These are phyloP conservation scores for Alloplasta piceator DNA, from an alignment of 2,888 invertebrate genomes.

Conservation along the genomic window DNA sequence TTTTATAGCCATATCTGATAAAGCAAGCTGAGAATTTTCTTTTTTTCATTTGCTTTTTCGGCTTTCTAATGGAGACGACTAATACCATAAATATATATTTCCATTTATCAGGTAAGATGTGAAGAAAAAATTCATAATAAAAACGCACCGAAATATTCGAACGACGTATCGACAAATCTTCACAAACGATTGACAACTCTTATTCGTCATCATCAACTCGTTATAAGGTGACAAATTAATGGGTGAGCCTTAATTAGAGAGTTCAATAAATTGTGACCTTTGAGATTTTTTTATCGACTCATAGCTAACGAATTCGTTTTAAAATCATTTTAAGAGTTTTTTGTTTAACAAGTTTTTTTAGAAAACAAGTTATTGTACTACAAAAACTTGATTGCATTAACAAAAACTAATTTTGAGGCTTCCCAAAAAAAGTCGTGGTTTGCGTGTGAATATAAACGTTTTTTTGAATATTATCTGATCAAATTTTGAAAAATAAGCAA, in stretches of 20 bases:
- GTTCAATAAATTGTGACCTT: slow-evolving; percentile 6
- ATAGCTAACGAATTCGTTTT: no score
- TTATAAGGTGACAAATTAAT: slow-evolving; percentile 64
- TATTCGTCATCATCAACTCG: slow-evolving; percentile 63
- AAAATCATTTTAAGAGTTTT: no score
- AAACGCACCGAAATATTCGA: slow-evolving; percentile 10
- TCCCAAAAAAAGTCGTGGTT: background rate
- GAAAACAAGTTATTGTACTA: no score
- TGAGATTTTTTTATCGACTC: background rate
- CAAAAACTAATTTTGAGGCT: slow-evolving; percentile 1
- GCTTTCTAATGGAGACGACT: no score
- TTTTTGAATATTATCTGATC: background rate
- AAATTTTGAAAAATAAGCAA: background rate
- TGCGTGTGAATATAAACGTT: background rate
- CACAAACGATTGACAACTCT: slow-evolving; percentile 37
- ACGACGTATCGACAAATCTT: background rate
- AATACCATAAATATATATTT: no score
- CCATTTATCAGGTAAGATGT: slow-evolving; percentile 12
- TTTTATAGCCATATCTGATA: no score
- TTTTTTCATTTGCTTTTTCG: no score
- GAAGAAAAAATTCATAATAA: slow-evolving; percentile 1
- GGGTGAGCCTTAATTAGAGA: no score
- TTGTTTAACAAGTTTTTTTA: no score
- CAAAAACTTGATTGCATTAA: background rate
- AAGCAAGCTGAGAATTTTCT: no score